Conservation (phyloP, 2,888 invertebrate genomes). For the Caenorhabditis sp. region DNA sequence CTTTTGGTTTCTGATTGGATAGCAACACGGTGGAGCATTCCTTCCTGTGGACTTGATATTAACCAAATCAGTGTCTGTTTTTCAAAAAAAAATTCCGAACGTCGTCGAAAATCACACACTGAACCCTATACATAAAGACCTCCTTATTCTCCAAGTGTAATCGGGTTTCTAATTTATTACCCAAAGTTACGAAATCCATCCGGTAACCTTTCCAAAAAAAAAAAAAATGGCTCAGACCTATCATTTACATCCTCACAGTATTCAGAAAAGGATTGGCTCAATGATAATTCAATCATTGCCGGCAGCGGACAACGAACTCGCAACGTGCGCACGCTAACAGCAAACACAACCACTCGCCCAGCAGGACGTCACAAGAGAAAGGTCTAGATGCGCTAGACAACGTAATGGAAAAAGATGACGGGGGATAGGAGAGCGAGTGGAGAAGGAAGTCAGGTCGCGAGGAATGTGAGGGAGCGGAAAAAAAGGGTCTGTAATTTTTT, state of each 20-base stretch:
- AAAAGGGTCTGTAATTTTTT: no score
- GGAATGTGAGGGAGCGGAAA: no score
- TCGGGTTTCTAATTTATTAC: no score
- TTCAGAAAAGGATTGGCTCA: slow-evolving; percentile 61
- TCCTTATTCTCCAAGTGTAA: no score
- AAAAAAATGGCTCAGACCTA: slow-evolving; percentile 57
- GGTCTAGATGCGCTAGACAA: slow-evolving; percentile 2
- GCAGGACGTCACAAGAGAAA: slow-evolving; percentile 4
- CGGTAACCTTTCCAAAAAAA: no score
- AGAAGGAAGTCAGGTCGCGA: no score
- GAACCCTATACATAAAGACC: no score
- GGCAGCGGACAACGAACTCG: slow-evolving; percentile 36
- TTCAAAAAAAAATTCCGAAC: no score
- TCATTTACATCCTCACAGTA: slow-evolving; percentile 56
- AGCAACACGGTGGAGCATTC: slow-evolving; percentile 30
- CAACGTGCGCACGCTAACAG: slow-evolving; percentile 8
- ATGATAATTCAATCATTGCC: slow-evolving; percentile 65
- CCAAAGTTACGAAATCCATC: no score
- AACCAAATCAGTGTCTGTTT: no score
- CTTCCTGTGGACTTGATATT: not conserved
- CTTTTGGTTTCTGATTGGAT: slow-evolving; percentile 7
- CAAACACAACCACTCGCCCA: slow-evolving; percentile 57
- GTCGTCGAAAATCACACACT: no score
- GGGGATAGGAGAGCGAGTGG: no score
- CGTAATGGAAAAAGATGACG: not conserved